Evolutionary conservation across 2,797 vertebrate genomes (phyloP).

Genomic region (Nannoperca obscura): DNA sequence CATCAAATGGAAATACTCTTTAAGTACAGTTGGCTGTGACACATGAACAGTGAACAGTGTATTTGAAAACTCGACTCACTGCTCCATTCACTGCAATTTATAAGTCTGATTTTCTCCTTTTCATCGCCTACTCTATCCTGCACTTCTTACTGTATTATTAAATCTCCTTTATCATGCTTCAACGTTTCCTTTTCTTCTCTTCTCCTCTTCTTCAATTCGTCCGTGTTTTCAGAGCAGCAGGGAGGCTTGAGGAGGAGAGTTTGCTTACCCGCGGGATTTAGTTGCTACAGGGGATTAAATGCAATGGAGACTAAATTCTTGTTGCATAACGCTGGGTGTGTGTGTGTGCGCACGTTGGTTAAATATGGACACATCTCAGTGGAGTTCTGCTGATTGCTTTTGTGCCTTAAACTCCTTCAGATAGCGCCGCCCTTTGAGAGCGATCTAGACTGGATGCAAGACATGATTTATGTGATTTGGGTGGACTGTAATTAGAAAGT

Average conservation of each 20-base stretch:
- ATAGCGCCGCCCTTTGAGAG: conserved; percentile 59
- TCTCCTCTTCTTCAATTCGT: conserved; percentile 39
- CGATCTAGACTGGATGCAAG: conserved; percentile 50
- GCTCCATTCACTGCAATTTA: not conserved
- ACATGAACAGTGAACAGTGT: conserved; percentile 14
- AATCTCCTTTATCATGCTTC: conserved; percentile 34
- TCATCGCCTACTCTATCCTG: not conserved
- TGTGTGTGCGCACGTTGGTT: conserved; percentile 47
- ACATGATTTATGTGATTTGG: conserved; percentile 71
- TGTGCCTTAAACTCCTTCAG: conserved; percentile 67
- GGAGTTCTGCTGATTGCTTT: conserved; percentile 76
- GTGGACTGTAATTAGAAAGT: conserved; percentile 72
- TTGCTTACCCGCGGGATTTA: conserved; percentile 80
- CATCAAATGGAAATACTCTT: not conserved
- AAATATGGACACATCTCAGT: conserved; percentile 77
- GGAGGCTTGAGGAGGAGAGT: conserved; percentile 71
- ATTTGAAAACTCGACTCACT: conserved; percentile 6
- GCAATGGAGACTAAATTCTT: conserved; percentile 83
- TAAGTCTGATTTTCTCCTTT: not conserved
- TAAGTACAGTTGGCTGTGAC: conserved; percentile 1
- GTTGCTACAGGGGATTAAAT: conserved; percentile 82
- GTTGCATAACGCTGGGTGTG: conserved; percentile 69
- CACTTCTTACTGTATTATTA: conserved; percentile 17
- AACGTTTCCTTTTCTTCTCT: conserved; percentile 27
- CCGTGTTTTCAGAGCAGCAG: conserved; percentile 59